Conservation (phyloP, 2,888 invertebrate species). For the Dryomyza anilis region DNA sequence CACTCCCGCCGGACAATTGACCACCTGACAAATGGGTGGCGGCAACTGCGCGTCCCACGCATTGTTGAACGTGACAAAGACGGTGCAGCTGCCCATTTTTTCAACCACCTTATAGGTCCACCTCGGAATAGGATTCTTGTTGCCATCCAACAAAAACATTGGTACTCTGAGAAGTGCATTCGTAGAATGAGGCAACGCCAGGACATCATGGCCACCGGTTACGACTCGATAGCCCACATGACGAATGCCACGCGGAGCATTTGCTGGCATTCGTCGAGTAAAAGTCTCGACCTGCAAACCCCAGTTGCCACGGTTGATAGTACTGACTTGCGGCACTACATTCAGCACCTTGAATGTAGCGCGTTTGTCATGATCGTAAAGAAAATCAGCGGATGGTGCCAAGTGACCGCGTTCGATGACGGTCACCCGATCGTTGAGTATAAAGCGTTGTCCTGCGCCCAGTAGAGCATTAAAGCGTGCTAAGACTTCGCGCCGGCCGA, state of each 20-base stretch:
- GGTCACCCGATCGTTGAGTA: background rate
- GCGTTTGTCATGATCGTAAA: slow-evolving; percentile 60
- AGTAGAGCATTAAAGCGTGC: background rate
- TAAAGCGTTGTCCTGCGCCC: background rate
- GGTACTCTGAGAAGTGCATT: background rate
- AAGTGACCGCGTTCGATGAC: slow-evolving; percentile 60
- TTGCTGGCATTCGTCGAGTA: slow-evolving; percentile 58
- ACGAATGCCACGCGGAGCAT: background rate
- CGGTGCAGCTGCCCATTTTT: background rate
- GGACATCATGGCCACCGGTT: background rate
- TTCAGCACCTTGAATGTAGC: slow-evolving; percentile 63
- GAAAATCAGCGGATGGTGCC: slow-evolving; percentile 61
- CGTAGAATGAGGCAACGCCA: background rate
- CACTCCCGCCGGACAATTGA: background rate
- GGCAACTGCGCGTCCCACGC: background rate
- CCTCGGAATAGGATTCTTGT: slow-evolving; percentile 4
- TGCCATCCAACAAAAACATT: background rate
- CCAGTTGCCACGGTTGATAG: slow-evolving; percentile 66
- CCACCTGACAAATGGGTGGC: background rate
- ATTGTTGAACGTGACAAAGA: slow-evolving; percentile 4
- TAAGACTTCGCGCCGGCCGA: slow-evolving; percentile 20
- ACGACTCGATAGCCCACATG: background rate
- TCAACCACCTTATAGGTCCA: slow-evolving; percentile 9
- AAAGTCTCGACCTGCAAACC: slow-evolving; percentile 58
- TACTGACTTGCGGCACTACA: slow-evolving; percentile 63